Evolutionary conservation across 2,113 vertebrate genomes (phyloP), one percentile per base, ranked within the genome.

Genomic region (Toxotes jaculatrix): DNA sequence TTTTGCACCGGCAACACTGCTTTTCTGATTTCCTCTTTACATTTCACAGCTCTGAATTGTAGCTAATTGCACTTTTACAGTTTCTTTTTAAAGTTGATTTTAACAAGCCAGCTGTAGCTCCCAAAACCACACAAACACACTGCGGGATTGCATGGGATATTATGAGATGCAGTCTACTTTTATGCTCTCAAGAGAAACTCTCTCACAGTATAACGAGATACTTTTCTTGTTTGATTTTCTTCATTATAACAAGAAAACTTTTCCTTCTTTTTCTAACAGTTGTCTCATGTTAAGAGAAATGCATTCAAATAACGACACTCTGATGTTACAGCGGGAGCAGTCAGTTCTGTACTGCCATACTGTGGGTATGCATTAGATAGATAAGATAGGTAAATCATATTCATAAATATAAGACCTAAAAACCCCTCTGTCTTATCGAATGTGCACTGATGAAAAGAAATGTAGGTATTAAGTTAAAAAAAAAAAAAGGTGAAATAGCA

Each of bases 81-180:
- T 27, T 68, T 79, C 31, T 82, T 74, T 87, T 83, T 84, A 31
- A 80, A 84, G 77, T 43, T 71, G 67, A 67, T 66, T 77, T 85
- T 89, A 89, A 79, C 77, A 82, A 91, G 75, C 78, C 49, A 82
- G 70, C 75, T 80, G 77, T 40, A 65, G 42, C 70, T 63, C 56
- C 70, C 16, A 9, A 74, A 68, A 42, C 27, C 79, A 84, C 73
- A 83, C 72, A 77, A 79, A 63, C 62, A 62, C 57, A 76, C 70
- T 0, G 45, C 12, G 3, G 61, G 64, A 65, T 88, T 83, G 51
- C 68, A 56, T 1, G 0, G 27, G 60, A 57, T 66, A 17, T 74
- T 60, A 74, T 27, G 43, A 59, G 34, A 76, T 53, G 60, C 55
- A 40, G 34, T 79, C 66, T 67, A 57, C 63, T 82, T 83, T 74